Conservation (phyloP, 2,888 invertebrate species). For the Iphiclides podalirius region DNA sequence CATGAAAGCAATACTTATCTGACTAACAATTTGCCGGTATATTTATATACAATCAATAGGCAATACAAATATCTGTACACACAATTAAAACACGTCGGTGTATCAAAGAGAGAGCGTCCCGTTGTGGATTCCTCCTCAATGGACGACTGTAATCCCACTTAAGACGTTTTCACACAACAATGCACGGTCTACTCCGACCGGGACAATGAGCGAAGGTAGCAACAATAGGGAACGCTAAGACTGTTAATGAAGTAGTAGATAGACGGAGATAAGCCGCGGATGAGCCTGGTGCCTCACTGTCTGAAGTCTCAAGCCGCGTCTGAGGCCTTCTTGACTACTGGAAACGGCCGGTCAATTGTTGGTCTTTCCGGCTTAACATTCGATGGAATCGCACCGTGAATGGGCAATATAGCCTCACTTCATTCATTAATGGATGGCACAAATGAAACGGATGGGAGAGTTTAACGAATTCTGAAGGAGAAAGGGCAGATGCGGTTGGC, state of each 20-base stretch:
- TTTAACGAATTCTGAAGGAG: too few relatives aligned
- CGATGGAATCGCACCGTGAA: constrained; percentile 31
- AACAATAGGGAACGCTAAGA: constrained; percentile 31
- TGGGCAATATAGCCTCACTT: constrained; percentile 35
- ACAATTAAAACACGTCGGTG: too few relatives aligned
- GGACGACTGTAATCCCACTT: constrained; percentile 49
- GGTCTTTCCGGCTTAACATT: constrained; percentile 34
- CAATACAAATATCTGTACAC: too few relatives aligned
- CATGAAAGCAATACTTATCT: too few relatives aligned
- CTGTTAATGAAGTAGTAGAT: constrained; percentile 57
- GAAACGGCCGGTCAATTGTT: constrained; percentile 30
- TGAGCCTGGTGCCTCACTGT: constrained; percentile 65
- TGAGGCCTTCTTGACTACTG: constrained; percentile 24
- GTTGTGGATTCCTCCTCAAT: constrained; percentile 15
- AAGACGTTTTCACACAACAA: constrained; percentile 49
- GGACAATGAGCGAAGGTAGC: constrained; percentile 44
- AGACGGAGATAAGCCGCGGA: constrained; percentile 49
- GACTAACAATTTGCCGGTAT: too few relatives aligned
- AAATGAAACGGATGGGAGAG: constrained; percentile 25
- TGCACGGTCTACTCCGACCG: constrained; percentile 60
- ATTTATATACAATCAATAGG: too few relatives aligned
- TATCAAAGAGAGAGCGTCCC: constrained; percentile 25
- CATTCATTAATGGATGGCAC: constrained; percentile 31
- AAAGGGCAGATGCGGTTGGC: constrained; percentile 22
- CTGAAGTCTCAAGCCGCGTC: constrained; percentile 38